Base-by-base conservation (phyloP, 2,888 invertebrate genomes). In the Caenorhabditis plicata region DNA sequence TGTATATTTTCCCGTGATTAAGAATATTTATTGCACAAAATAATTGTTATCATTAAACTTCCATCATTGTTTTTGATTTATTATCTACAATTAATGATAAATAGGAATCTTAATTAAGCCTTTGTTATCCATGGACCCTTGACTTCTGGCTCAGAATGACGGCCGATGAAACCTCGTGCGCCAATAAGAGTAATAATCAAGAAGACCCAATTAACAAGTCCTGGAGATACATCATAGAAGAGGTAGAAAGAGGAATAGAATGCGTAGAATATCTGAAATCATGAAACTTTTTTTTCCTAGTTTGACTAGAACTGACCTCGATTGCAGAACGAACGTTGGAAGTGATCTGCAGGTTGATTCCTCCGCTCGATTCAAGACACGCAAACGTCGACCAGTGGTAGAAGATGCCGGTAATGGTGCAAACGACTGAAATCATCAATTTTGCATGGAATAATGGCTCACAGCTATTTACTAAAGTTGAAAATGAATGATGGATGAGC, bases 191-290 rank as follows among this genome's bases (percentile, higher is more conserved):
- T 61, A 20, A 53, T 42, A 13, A 43, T 23, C 17, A 61, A 41
- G 44, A 55, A 55, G 4, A 40, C 42, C 61, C 61, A 70, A 47
- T 76, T 75, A 46, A 64, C 41, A 23, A 70, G 23, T 35, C 64
- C 64, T 4, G 74, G 72, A 9, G 57, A 63, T 13, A 74, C 63
- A 43, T 78, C 79, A 54, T 77, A 77, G 62, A 80, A 78, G 22
- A 76, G 64, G 33, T 74, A 73, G 25, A 77, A 49, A 11, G 75
- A 71, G 8, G 71, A 53, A 32, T 57, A 64, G 41, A 74, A 80
- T 9, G 76, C 77, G 39, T 76, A 43, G 52, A 75, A 64, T 8
- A 70, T 64, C 66, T 76, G 52, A 26, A 56, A 48, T 27, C 22
- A 17, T 27, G 40, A 38, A 9, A 40, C 22, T n/a, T n/a, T n/a